These are phyloP conservation scores for Venturia canescens DNA, from an alignment of 1,140 invertebrate genomes.

Conservation along the genomic window DNA sequence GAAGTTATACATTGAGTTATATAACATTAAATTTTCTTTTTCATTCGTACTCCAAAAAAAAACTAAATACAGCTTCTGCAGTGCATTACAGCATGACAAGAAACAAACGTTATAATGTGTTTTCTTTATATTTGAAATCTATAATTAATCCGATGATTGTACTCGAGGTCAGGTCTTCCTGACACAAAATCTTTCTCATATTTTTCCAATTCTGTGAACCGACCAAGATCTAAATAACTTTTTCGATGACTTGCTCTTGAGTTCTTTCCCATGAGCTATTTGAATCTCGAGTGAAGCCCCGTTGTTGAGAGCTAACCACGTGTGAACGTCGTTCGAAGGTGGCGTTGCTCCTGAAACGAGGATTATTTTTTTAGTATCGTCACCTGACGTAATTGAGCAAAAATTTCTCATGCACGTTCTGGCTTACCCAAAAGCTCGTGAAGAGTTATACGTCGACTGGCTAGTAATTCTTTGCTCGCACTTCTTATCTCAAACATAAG, in stretches of 20 bases:
- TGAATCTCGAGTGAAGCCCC: conserved; percentile 75
- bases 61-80: conserved; percentile 11
- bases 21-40: background rate
- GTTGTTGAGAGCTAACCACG: conserved; percentile 73
- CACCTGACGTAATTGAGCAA: too few species aligned
- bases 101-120: background rate
- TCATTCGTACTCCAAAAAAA: background rate
- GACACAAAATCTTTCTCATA: conserved; percentile 60
- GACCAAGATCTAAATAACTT: conserved; percentile 76
- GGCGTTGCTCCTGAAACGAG: conserved; percentile 63
- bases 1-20: too few species aligned
- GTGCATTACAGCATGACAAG: background rate
- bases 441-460: conserved; percentile 70
- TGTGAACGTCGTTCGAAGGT: conserved; percentile 70
- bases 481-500: conserved; percentile 74
- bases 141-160: background rate
- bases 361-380: too few species aligned
- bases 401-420: too few species aligned
- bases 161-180: conserved; percentile 40
- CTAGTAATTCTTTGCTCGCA: conserved; percentile 72
- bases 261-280: conserved; percentile 71
- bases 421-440: conserved; percentile 72
- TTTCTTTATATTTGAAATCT: background rate
- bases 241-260: conserved; percentile 69
- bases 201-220: conserved; percentile 74